phyloP scores from a whole-genome alignment of 2,888 invertebrate species.

The Orthosia gothica region DNA sequence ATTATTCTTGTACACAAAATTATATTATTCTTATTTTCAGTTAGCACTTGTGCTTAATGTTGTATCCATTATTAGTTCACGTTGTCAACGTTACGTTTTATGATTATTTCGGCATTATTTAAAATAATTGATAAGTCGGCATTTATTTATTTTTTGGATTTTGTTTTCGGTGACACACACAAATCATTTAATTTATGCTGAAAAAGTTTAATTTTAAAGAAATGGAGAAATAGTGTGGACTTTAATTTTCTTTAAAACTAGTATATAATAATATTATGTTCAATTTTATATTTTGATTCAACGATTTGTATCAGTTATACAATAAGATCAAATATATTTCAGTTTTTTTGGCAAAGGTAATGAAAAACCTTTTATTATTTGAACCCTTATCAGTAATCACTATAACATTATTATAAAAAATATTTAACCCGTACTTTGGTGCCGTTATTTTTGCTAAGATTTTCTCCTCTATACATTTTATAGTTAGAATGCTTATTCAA shows the following conservation, averaged over 20 bases:
- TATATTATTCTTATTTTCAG: background rate
- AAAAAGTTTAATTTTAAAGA: background rate
- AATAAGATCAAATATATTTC: background rate
- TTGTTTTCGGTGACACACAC: background rate
- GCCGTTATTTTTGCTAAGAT: background rate
- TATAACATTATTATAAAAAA: too few relatives aligned
- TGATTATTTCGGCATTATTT: background rate
- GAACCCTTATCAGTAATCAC: too few relatives aligned
- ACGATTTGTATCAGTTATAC: background rate
- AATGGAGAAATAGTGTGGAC: background rate
- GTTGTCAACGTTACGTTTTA: background rate
- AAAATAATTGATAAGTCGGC: background rate
- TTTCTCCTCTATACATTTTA: background rate
- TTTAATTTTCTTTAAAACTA: background rate
- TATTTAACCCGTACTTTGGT: too few relatives aligned
- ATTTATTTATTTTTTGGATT: background rate
- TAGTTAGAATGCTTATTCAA: too few relatives aligned
- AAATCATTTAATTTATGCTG: background rate
- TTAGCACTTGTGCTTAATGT: slow-evolving; percentile 10
- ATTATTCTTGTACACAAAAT: background rate
- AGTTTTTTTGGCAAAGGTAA: background rate
- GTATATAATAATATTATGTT: background rate
- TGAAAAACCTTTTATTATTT: background rate
- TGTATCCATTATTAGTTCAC: slow-evolving; percentile 4
- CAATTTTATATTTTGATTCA: background rate